Conservation (phyloP, 1,140 invertebrate genomes). For the Adoxophyes honmai region DNA sequence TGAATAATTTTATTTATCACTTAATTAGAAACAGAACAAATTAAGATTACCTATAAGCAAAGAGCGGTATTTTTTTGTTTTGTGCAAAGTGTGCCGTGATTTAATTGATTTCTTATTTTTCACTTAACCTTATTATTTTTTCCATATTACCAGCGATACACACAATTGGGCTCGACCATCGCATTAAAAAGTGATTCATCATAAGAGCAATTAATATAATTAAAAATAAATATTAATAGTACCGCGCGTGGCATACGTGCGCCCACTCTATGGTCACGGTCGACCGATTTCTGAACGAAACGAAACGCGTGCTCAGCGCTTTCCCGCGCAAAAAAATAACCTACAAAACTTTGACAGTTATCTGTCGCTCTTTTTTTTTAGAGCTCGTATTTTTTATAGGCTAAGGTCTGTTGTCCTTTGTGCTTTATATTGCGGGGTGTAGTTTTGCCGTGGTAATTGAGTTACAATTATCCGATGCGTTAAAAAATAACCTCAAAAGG, state of each 20-base stretch:
- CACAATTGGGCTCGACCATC: constrained; percentile 5
- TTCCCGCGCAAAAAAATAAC: constrained; percentile 38
- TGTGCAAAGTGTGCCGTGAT: too few species aligned
- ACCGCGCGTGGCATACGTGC: constrained; percentile 51
- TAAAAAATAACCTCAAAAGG: constrained; percentile 46
- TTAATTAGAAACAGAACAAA: too few species aligned
- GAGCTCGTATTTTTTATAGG: background rate
- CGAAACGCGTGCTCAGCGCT: constrained; percentile 30
- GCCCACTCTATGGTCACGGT: constrained; percentile 46
- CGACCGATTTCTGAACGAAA: constrained; percentile 40
- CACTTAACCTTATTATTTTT: too few species aligned
- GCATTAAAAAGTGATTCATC: constrained; percentile 24
- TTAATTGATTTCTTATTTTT: too few species aligned
- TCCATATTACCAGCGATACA: too few species aligned
- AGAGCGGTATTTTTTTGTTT: too few species aligned
- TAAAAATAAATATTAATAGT: constrained; percentile 49
- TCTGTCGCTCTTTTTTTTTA: background rate
- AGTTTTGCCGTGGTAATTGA: background rate
- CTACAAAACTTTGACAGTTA: background rate
- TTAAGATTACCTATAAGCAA: too few species aligned
- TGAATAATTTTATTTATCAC: too few species aligned
- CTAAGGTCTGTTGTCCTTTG: background rate
- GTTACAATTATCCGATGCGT: constrained; percentile 31
- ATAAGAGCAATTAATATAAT: constrained; percentile 40
- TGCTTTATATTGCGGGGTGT: background rate